A percentile compares a stretch with the other conserved stretches of the same genome.
phyloP scores from a whole-genome alignment of 2,888 invertebrate species.

The Anoplius nigerrimus region DNA sequence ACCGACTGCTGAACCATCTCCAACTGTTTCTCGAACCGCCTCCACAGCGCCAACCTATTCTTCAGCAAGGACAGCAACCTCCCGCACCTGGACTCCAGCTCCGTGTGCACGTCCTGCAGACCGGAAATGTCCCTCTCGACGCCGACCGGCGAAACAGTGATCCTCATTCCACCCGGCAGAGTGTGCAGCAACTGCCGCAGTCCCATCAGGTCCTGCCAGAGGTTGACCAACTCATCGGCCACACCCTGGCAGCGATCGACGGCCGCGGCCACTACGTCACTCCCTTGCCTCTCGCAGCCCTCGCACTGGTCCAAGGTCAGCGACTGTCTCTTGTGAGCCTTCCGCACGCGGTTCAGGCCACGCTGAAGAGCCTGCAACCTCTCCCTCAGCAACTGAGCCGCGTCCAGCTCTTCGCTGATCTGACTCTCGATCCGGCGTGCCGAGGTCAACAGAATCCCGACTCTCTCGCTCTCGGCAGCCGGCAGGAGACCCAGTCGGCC shows the following conservation, averaged over 20 bases:
- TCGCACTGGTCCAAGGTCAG: conserved; percentile 83
- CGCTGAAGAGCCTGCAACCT: conserved; percentile 84
- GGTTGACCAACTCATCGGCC: conserved; percentile 81
- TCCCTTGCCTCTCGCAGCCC: conserved; percentile 83
- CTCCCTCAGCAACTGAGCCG: conserved; percentile 84
- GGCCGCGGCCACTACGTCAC: conserved; percentile 86
- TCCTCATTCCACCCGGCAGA: conserved; percentile 84
- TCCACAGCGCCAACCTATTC: conserved; percentile 83
- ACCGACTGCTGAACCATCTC: conserved; percentile 89
- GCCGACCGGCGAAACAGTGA: conserved; percentile 86
- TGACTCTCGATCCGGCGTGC: conserved; percentile 84
- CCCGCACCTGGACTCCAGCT: conserved; percentile 81
- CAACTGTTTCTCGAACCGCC: conserved; percentile 85
- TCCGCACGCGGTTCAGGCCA: conserved; percentile 82
- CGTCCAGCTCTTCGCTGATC: conserved; percentile 87
- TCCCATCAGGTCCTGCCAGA: conserved; percentile 88
- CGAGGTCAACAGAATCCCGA: conserved; percentile 82
- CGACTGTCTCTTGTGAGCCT: conserved; percentile 79
- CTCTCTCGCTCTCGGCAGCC: conserved; percentile 85
- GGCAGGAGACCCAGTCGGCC: conserved; percentile 85
- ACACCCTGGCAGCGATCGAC: conserved; percentile 84
- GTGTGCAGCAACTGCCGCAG: conserved; percentile 86
- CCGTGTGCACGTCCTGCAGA: conserved; percentile 84
- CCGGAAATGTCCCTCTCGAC: conserved; percentile 86
- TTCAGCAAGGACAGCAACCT: conserved; percentile 82